Evolutionary conservation across 2,797 vertebrate species (phyloP), one percentile per base, ranked within the genome.

Genomic region (Ambastaia sidthimunki): DNA sequence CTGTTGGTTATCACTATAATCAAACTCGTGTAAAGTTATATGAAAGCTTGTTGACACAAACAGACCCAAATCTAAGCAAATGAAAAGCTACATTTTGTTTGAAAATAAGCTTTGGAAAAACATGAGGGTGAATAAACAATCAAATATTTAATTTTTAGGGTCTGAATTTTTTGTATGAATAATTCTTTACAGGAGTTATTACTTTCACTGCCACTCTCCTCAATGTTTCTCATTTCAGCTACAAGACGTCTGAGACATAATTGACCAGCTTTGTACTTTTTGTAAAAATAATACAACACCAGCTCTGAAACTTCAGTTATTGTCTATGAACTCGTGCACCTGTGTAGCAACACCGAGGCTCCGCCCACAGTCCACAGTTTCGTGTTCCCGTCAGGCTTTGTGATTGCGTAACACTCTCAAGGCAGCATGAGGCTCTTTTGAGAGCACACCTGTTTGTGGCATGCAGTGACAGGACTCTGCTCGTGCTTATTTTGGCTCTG

Each of bases 391-490:
- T 87, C 72, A 7, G 78, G 88, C 85, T 15, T 86, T 82, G 71
- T 85, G 77, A 86, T 92, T 92, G 91, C 90, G 90, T 92, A 92
- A 92, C 86, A 72, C 91, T 82, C 89, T 89, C 65, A 68, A 89
- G 63, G 91, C 89, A 89, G 82, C 67, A 85, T 11, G 65, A 6
- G 82, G 85, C 90, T 88, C 89, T 87, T 91, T 91, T 91, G 92
- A 93, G 90, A 84, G 57, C 87, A 82, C 92, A 93, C 91, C 90
- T 93, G 92, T 92, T 91, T 90, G 89, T 89, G 86, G 84, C 90
- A 91, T 89, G 86, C 86, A 86, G 80, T 79, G 89, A 87, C 87
- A 52, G 19, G 60, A n/a, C n/a, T 78, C 15, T 12, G 23, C 85
- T 80, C 82, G 85, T 73, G 65, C 60, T 86, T 89, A 87, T 85